Evolutionary conservation across 2,888 invertebrate species (phyloP), one percentile per base, ranked within the genome.

Genomic region (Troilus luridus): DNA sequence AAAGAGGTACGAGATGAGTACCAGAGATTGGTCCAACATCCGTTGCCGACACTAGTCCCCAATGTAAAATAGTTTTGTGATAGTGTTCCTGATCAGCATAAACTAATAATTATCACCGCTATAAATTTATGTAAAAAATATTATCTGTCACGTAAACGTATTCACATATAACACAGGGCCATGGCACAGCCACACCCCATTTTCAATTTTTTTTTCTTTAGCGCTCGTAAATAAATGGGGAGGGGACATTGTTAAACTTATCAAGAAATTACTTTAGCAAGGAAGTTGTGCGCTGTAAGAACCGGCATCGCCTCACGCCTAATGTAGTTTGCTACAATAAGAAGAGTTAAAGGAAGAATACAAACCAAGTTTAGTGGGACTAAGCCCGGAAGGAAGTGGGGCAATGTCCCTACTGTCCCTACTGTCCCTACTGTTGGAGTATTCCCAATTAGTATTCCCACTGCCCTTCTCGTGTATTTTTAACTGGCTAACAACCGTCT

Each of bases 311-410:
- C 72, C 41, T 77, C 72, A 77, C 19, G 72, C 72, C 41, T 77
- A 77, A 77, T 77, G 72, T 41, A 41, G 17, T 77, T 77, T 7
- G 41, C 72, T 41, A 19, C 41, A 77, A 77, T 41, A 77, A 41
- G 14, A 8, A 7, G 17, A 77, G 72, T 77, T 77, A 77, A 41
- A 77, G 72, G 8, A 19, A 7, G 72, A 77, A 77, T 77, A 77
- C 72, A 77, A 77, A 77, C 27, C 17, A 41, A 77, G 17, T 77
- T 77, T 77, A 77, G 27, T 3, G 72, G 19, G 72, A 77, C 72
- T 77, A 17, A 77, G 72, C 8, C 72, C 72, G 72, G 72, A 77
- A 77, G 72, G 72, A 17, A 77, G 27, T n/a, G n/a, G n/a, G n/a
- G n/a, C n/a, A n/a, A n/a, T n/a, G n/a, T n/a, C n/a, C n/a, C n/a